Evolutionary conservation across 1,140 invertebrate genomes (phyloP).

Genomic region (Saccostrea echinata): DNA sequence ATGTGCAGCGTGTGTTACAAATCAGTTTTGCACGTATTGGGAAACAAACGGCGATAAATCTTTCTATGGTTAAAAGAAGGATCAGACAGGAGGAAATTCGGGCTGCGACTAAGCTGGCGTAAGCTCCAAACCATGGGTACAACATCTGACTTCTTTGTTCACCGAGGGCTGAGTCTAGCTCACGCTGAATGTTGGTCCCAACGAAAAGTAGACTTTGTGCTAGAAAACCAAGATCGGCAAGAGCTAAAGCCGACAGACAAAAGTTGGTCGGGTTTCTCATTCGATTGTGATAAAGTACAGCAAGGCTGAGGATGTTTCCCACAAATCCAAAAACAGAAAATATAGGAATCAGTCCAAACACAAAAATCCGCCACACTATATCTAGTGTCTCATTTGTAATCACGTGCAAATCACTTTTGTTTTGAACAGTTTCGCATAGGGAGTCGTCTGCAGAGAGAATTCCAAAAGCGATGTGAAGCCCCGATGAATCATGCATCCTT

Average conservation of each 20-base stretch:
- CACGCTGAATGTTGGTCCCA: constrained; percentile 62
- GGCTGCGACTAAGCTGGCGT: constrained; percentile 70
- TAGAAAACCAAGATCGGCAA: constrained; percentile 73
- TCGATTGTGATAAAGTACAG: constrained; percentile 68
- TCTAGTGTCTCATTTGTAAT: constrained; percentile 20
- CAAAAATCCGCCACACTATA: constrained; percentile 42
- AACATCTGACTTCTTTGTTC: constrained; percentile 58
- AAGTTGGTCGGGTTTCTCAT: constrained; percentile 70
- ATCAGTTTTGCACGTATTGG: constrained; percentile 71
- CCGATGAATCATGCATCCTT: constrained; percentile 11
- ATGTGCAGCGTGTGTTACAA: constrained; percentile 66
- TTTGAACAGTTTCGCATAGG: background rate
- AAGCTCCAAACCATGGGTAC: constrained; percentile 71
- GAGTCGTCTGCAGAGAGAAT: constrained; percentile 7
- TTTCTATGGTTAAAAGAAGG: constrained; percentile 69
- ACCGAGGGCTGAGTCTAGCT: constrained; percentile 60
- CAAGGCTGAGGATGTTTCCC: constrained; percentile 70
- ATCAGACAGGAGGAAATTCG: constrained; percentile 72
- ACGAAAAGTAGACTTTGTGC: constrained; percentile 69
- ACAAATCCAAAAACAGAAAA: constrained; percentile 66
- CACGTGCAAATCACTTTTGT: background rate
- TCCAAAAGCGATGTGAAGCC: background rate
- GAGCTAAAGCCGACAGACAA: constrained; percentile 67
- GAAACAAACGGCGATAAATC: constrained; percentile 72
- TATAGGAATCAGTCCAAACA: constrained; percentile 68